Base-by-base conservation (phyloP, 2,888 invertebrate genomes). In the Zeuzera pyrina region DNA sequence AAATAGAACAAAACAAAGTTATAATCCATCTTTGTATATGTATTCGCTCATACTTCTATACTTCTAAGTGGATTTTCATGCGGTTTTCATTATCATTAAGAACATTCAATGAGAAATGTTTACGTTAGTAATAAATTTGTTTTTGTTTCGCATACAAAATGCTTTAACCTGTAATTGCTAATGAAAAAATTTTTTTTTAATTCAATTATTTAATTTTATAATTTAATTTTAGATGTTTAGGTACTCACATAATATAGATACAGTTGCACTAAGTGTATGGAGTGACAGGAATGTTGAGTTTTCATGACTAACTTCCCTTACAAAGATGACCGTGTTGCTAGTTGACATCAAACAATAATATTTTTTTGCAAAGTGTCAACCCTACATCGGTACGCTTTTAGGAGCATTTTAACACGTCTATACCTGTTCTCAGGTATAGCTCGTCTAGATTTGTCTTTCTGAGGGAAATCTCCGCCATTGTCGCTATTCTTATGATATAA, bases 371-470 rank as follows among this genome's bases (percentile, higher is more conserved):
- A 22, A 25, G 25, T 12, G 25, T 12, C 25, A 25, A 25, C 25
- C 25, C 25, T 25, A 12, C 25, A 12, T 4, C 12, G 10, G 12
- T 25, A 8, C 3, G 12, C 4, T 25, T 25, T 25, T 12, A 25
- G 11, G 12, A 25, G 12, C 12, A 12, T 25, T 25, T 25, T 12
- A 12, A 25, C 25, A 13, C 13, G 5, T 25, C 13, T 13, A 25
- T 25, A 25, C 25, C 13, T 25, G 12, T 25, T 25, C 25, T 5
- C 8, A 13, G 13, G 12, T 25, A 25, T 7, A 25, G 6, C 25
- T 25, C 13, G 12, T 12, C 13, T 12, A 13, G 25, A 25, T 25
- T 25, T 25, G 25, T 25, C 25, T 25, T 25, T 25, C 25, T 25
- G 5, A 2, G 11, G 12, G 13, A 13, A 25, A 25, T 25, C 25